Percentiles rank a stretch among this genome's conserved stretches.
Evolutionary conservation across 2,888 invertebrate species (phyloP).

Genomic region (Pandemis cinnamomeana): DNA sequence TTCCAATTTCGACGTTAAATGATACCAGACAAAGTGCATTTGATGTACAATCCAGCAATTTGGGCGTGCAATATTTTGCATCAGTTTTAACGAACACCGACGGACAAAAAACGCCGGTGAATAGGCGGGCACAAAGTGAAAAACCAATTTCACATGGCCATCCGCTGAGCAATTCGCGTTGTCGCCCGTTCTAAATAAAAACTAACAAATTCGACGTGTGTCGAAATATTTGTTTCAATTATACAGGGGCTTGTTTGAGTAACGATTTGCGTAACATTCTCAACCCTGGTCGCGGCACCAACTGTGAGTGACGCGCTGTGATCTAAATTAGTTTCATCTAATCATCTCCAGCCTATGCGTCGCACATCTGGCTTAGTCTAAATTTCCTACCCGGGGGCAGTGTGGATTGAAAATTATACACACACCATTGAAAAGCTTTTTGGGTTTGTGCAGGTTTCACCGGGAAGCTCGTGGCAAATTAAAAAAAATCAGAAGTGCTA

Average conservation of each 20-base stretch:
- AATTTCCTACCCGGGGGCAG: no score
- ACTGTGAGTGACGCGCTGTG: not conserved
- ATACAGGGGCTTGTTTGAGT: slow-evolving; percentile 7
- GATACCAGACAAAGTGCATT: slow-evolving; percentile 24
- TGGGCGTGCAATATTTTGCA: slow-evolving; percentile 33
- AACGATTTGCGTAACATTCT: not conserved
- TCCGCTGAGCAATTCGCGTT: slow-evolving; percentile 55
- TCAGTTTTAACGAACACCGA: slow-evolving; percentile 43
- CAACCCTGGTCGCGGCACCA: not conserved
- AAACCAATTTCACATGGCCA: slow-evolving; percentile 66
- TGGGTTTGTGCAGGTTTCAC: no score
- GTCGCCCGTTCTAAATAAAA: slow-evolving; percentile 62
- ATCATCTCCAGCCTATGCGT: no score
- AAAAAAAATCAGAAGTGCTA: no score
- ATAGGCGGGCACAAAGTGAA: slow-evolving; percentile 58
- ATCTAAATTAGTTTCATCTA: no score
- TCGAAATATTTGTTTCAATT: slow-evolving; percentile 34
- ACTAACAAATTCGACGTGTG: slow-evolving; percentile 46
- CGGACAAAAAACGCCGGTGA: slow-evolving; percentile 51
- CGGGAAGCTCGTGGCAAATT: no score
- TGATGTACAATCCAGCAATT: slow-evolving; percentile 33
- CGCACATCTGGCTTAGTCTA: no score
- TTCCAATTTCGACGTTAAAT: not conserved
- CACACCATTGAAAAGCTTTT: no score
- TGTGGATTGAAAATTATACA: no score